Percentiles rank a stretch among this genome's conserved stretches.
Evolutionary conservation across 2,113 vertebrate genomes (phyloP).

Genomic region (Asarcornis scutulata): DNA sequence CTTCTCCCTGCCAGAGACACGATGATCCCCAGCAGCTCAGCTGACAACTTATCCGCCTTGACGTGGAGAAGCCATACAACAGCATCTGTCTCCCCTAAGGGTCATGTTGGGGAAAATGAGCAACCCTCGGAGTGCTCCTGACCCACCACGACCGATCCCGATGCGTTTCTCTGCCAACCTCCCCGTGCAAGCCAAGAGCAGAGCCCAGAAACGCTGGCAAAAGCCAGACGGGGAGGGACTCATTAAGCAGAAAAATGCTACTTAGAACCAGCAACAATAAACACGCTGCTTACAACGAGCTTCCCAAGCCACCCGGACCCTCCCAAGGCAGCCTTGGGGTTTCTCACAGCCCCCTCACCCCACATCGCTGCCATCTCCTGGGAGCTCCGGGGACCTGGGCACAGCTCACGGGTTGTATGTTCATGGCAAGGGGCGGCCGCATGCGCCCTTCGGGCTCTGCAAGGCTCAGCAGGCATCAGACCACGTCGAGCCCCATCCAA

Average conservation of each 20-base stretch:
- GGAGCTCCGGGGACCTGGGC: background rate
- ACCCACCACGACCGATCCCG: background rate
- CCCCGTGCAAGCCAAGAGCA: background rate
- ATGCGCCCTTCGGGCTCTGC: accelerated
- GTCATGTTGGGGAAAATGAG: background rate
- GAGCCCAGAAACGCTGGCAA: background rate
- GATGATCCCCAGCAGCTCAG: accelerated
- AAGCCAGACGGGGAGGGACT: background rate
- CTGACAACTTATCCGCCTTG: background rate
- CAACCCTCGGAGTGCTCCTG: background rate
- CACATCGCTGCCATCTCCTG: background rate
- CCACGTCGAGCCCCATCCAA: accelerated
- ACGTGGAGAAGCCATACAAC: accelerated
- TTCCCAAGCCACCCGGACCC: background rate
- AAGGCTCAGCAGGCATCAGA: accelerated
- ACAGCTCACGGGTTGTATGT: accelerated
- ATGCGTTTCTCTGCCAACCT: background rate
- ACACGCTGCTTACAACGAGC: background rate
- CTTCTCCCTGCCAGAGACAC: background rate
- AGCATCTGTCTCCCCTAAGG: background rate
- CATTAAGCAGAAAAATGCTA: background rate
- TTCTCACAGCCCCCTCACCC: background rate
- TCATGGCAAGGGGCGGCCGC: background rate
- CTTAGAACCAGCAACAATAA: background rate
- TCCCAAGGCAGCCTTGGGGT: accelerated